A percentile compares a stretch with the other conserved stretches of the same genome.
These are phyloP conservation scores for Rhadinocentrus ornatus DNA, from an alignment of 2,797 vertebrate species.

Conservation along the genomic window DNA sequence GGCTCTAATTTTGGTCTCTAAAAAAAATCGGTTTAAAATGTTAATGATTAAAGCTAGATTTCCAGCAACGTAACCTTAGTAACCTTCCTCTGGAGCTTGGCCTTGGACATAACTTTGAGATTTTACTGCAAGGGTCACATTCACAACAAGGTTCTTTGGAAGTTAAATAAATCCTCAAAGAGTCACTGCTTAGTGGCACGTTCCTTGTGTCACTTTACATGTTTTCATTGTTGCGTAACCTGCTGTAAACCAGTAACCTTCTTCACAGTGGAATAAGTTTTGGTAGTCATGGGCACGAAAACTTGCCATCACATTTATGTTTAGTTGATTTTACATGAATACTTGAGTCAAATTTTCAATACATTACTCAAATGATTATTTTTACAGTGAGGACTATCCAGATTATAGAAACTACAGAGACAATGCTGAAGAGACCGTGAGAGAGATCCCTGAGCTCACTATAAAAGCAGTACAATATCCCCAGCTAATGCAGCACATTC, in stretches of 20 bases:
- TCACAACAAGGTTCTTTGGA: no score
- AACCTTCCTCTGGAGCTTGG: background rate
- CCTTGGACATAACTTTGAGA: background rate
- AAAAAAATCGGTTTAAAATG: background rate
- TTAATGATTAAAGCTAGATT: background rate
- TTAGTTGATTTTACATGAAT: background rate
- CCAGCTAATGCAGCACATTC: conserved; percentile 35
- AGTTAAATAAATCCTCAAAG: no score
- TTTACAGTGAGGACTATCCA: background rate
- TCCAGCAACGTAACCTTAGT: background rate
- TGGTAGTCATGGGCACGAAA: background rate
- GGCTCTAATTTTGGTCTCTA: no score
- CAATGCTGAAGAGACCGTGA: conserved; percentile 1
- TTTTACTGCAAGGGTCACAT: no score
- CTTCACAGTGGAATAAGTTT: background rate
- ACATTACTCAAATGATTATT: background rate
- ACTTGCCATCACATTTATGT: background rate
- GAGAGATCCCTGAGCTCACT: conserved; percentile 16
- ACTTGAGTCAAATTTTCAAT: background rate
- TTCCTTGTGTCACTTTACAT: no score
- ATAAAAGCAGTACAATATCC: conserved; percentile 25
- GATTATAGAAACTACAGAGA: background rate
- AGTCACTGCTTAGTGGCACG: no score
- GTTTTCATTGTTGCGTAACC: background rate
- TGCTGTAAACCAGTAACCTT: background rate